phyloP scores from a whole-genome alignment of 2,888 invertebrate genomes.

The Cactoblastis cactorum region DNA sequence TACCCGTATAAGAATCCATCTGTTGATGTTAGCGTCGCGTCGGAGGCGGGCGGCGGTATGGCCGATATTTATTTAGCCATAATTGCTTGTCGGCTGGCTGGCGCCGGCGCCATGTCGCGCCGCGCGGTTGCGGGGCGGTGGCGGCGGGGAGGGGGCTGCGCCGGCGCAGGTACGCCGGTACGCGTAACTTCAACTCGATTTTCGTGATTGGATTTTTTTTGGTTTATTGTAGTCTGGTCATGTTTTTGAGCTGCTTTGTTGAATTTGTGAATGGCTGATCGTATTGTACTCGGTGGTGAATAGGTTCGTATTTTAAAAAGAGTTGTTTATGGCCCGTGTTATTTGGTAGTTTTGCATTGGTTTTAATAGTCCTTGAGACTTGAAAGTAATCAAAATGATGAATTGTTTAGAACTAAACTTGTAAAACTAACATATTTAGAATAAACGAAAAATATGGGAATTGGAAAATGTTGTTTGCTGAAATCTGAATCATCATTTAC shows the following conservation, averaged over 20 bases:
- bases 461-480: too few species aligned
- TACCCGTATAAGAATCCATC: slow-evolving; percentile 58
- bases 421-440: not conserved
- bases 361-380: not conserved
- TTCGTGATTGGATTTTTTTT: slow-evolving; percentile 67
- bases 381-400: not conserved
- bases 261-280: slow-evolving; percentile 68
- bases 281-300: slow-evolving; percentile 38
- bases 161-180: slow-evolving; percentile 63
- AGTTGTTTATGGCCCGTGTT: slow-evolving; percentile 38
- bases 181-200: slow-evolving; percentile 69
- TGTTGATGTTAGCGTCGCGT: slow-evolving; percentile 60
- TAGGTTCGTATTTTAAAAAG: slow-evolving; percentile 36
- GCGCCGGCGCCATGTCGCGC: slow-evolving; percentile 76
- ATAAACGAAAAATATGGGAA: too few species aligned
- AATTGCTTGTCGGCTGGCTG: slow-evolving; percentile 76
- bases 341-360: slow-evolving; percentile 26
- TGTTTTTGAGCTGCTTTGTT: slow-evolving; percentile 71
- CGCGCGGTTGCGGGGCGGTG: slow-evolving; percentile 36
- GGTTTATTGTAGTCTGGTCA: slow-evolving; percentile 65
- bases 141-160: slow-evolving; percentile 37
- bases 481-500: too few species aligned
- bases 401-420: not conserved
- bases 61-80: slow-evolving; percentile 78
- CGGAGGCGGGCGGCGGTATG: slow-evolving; percentile 67